Evolutionary conservation across 2,888 invertebrate genomes (phyloP).

Genomic region (Calliphora vomitoria): DNA sequence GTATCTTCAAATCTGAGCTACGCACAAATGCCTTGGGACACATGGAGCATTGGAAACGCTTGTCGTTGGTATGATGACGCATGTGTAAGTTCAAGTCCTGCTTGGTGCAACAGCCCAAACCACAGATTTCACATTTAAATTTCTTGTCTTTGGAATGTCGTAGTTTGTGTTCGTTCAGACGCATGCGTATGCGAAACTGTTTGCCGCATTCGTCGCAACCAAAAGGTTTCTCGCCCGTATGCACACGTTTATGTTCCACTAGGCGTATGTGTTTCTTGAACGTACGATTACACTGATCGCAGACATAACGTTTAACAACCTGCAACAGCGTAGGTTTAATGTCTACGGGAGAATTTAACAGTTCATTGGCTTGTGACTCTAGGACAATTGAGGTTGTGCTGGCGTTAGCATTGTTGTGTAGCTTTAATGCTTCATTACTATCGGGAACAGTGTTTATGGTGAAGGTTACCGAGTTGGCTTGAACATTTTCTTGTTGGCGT

Average conservation of each 20-base stretch:
- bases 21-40: slow-evolving; percentile 83
- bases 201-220: slow-evolving; percentile 80
- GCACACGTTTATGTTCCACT: slow-evolving; percentile 81
- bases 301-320: slow-evolving; percentile 75
- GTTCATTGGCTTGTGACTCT: neutral
- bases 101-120: slow-evolving; percentile 80
- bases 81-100: slow-evolving; percentile 81
- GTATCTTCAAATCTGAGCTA: slow-evolving; percentile 81
- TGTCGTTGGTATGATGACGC: slow-evolving; percentile 82
- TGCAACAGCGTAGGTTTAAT: slow-evolving; percentile 74
- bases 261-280: slow-evolving; percentile 80
- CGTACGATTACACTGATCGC: slow-evolving; percentile 79
- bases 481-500: neutral
- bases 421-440: neutral
- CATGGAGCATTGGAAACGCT: slow-evolving; percentile 80
- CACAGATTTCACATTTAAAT: slow-evolving; percentile 81
- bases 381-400: neutral
- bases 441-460: slow-evolving; percentile 36
- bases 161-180: slow-evolving; percentile 80
- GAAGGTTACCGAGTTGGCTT: slow-evolving; percentile 39
- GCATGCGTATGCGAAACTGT: slow-evolving; percentile 81
- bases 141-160: slow-evolving; percentile 82
- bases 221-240: slow-evolving; percentile 83
- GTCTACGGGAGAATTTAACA: slow-evolving; percentile 65
- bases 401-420: neutral